phyloP scores from a whole-genome alignment of 2,888 invertebrate genomes.

The Zelleria hepariella region DNA sequence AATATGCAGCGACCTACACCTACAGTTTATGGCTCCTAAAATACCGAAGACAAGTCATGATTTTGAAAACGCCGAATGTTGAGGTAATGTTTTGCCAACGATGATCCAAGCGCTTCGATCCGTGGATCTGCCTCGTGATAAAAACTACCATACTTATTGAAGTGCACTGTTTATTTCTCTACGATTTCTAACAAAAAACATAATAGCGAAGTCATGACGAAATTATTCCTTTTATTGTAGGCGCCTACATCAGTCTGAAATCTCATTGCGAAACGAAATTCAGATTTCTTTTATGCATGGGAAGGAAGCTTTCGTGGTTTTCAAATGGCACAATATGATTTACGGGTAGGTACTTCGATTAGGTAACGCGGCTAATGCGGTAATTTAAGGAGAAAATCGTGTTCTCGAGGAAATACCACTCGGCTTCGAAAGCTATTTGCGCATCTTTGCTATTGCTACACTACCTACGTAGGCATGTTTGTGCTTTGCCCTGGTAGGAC shows the following conservation, averaged over 20 bases:
- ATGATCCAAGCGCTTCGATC: neutral
- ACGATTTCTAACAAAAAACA: no score
- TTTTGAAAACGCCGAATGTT: no score
- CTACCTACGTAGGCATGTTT: neutral
- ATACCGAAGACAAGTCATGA: neutral
- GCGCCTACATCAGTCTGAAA: neutral
- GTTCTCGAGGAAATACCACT: neutral
- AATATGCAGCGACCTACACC: neutral
- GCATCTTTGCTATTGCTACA: neutral
- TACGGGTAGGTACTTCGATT: no score
- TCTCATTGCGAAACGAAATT: neutral
- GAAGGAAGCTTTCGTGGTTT: neutral
- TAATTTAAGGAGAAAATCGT: neutral
- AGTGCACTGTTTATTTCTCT: neutral
- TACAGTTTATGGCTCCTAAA: neutral
- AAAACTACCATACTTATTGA: conserved; percentile 17
- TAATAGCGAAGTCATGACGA: neutral
- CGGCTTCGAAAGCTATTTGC: neutral
- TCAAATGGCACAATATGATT: neutral
- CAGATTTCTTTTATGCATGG: neutral
- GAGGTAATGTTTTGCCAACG: neutral
- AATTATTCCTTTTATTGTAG: neutral
- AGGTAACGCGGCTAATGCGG: no score
- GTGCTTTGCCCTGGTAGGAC: neutral
- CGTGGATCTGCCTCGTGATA: conserved; percentile 9